Conservation (phyloP, 2,888 invertebrate genomes). For the Calameuta pallipes region DNA sequence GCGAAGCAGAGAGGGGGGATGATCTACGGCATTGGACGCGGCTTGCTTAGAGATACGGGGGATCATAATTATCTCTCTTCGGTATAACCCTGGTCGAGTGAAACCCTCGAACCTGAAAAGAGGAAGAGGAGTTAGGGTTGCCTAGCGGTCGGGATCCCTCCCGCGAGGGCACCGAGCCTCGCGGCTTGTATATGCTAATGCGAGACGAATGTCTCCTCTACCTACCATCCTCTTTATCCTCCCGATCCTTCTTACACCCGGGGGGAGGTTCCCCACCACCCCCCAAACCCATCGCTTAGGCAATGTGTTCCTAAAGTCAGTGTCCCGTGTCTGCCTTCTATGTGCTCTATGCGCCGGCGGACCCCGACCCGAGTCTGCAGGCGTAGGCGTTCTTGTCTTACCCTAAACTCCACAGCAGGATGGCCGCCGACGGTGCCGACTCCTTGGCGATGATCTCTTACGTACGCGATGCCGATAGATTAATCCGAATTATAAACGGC, state of each 20-base stretch:
- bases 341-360: constrained; percentile 15
- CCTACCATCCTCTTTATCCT: constrained; percentile 34
- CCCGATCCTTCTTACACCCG: constrained; percentile 19
- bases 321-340: constrained; percentile 36
- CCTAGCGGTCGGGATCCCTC: constrained; percentile 1
- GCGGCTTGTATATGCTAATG: constrained; percentile 66
- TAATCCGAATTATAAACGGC: constrained; percentile 45
- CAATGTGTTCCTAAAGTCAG: constrained; percentile 31
- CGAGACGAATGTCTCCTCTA: constrained; percentile 64
- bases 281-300: constrained; percentile 16
- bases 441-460: constrained; percentile 45
- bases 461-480: constrained; percentile 55
- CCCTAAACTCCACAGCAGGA: constrained; percentile 57
- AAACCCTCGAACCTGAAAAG: background rate
- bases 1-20: background rate
- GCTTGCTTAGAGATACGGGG: background rate
- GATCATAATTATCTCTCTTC: constrained; percentile 1
- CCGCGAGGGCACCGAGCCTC: constrained; percentile 41
- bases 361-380: constrained; percentile 3
- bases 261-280: background rate
- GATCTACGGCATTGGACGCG: background rate
- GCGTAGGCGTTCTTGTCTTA: constrained; percentile 54
- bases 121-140: background rate
- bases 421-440: constrained; percentile 37
- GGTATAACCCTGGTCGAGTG: background rate